Evolutionary conservation across 2,888 invertebrate genomes (phyloP), one percentile per base, ranked within the genome.

Genomic region (Agonopterix alstromeriana): DNA sequence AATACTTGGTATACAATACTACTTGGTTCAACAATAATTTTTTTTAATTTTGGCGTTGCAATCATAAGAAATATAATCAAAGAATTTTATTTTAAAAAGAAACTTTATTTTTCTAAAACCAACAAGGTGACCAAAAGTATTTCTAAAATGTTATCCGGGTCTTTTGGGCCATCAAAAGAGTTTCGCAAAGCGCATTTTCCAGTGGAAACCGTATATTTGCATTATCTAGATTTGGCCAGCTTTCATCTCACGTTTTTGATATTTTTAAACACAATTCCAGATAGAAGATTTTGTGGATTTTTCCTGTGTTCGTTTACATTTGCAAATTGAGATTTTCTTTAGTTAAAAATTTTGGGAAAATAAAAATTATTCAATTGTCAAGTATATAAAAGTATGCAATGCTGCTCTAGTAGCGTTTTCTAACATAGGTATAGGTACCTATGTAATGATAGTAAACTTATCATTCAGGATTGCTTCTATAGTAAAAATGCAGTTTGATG

Each of bases 261-360:
- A 75, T 82, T 82, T 42, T 80, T 76, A 77, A 82, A 82, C 83
- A 80, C 80, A 82, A 82, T 82, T 80, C 83, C 73, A 67, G 65
- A 73, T 75, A 70, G 68, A 73, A 75, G 72, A 75, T 76, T 79
- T 73, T 71, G 72, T 68, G 67, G 67, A 67, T 70, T 68, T 71
- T 64, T 58, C 54, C 53, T 27, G 51, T 50, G 60, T 48, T 42
- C 43, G 40, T 12, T 46, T 35, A 45, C 73, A 68, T 70, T 77
- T 74, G 38, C 27, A 27, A 27, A 27, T 27, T 27, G 27, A 10
- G n/a, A 10, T 38, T n/a, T 38, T 38, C 10, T 38, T 38, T 38
- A 4, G 38, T 38, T 9, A 38, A 38, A 38, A 38, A 10, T 38
- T 38, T 27, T 38, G 10, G 10, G 38, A 10, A 10, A 38, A 10